Evolutionary conservation across 2,797 vertebrate species (phyloP).

Genomic region (Lemur catta): DNA sequence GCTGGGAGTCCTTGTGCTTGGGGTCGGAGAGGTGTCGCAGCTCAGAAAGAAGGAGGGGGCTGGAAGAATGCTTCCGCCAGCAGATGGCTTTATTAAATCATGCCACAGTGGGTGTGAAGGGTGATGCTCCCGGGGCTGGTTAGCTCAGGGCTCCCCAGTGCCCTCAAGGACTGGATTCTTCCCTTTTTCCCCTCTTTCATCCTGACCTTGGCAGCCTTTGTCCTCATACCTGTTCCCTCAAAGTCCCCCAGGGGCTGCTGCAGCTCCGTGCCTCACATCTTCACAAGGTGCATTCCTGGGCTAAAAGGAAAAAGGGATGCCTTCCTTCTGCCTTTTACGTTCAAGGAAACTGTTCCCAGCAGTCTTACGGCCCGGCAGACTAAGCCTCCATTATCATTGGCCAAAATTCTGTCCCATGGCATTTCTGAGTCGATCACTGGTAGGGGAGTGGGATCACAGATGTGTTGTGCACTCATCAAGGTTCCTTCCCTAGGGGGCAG

Average conservation of each 20-base stretch:
- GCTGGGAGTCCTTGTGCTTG: rapidly evolving
- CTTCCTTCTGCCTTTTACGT: not conserved
- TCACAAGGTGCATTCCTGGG: not conserved
- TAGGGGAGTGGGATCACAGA: not conserved
- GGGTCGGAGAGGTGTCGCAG: not conserved
- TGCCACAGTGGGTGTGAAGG: not conserved
- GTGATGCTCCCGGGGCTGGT: not conserved
- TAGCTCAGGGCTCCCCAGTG: not conserved
- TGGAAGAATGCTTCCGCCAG: not conserved
- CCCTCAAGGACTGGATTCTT: not conserved
- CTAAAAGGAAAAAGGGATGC: not conserved
- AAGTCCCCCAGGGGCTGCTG: not conserved
- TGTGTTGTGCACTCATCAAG: too few species aligned
- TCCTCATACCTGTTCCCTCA: not conserved
- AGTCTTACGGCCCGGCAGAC: not conserved
- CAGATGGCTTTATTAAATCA: not conserved
- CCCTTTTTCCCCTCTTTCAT: not conserved
- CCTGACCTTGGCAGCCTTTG: not conserved
- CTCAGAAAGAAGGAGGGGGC: not conserved
- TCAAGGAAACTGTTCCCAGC: not conserved
- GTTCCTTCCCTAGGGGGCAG: not conserved
- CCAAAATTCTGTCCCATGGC: not conserved
- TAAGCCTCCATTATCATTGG: not conserved
- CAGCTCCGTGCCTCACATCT: not conserved
- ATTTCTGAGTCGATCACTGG: not conserved